A percentile compares a stretch with the other conserved stretches of the same genome.
These are phyloP conservation scores for Ruditapes philippinarum DNA, from an alignment of 1,140 invertebrate species.

Conservation along the genomic window DNA sequence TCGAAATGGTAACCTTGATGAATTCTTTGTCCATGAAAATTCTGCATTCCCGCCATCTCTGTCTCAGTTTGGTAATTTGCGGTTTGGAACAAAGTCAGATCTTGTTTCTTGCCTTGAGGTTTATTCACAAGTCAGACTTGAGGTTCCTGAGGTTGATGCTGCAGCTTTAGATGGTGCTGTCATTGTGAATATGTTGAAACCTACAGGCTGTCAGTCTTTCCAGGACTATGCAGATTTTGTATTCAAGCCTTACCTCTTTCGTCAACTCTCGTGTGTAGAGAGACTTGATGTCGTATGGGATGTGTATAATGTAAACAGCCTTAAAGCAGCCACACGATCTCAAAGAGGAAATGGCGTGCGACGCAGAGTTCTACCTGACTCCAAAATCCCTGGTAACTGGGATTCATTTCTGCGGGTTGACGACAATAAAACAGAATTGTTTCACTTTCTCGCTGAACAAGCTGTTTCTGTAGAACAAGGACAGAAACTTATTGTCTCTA, in stretches of 20 bases:
- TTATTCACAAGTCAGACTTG: not conserved
- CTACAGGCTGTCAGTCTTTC: conserved; percentile 62
- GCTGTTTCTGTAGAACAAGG: too few species aligned
- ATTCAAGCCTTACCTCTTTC: conserved; percentile 52
- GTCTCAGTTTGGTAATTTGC: conserved; percentile 60
- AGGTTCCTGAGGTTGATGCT: conserved; percentile 18
- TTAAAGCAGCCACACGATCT: conserved; percentile 52
- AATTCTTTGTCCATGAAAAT: conserved; percentile 78
- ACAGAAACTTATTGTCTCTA: not conserved
- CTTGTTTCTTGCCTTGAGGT: conserved; percentile 49
- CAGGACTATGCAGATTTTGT: conserved; percentile 61
- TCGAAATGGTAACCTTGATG: conserved; percentile 69
- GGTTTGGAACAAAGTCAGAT: conserved; percentile 65
- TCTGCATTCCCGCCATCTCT: conserved; percentile 70
- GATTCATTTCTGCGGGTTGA: not conserved
- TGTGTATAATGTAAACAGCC: conserved; percentile 62
- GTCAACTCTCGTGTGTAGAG: conserved; percentile 81
- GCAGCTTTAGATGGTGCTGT: conserved; percentile 66
- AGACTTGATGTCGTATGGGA: conserved; percentile 68
- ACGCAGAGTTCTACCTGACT: not conserved
- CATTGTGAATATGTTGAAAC: conserved; percentile 67
- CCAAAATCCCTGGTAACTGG: conserved; percentile 16
- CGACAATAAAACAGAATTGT: conserved; percentile 35
- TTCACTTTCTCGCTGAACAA: not conserved
- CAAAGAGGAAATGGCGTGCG: conserved; percentile 63